Evolutionary conservation across 2,113 vertebrate genomes (phyloP).

Genomic region (Anoura caudifer): DNA sequence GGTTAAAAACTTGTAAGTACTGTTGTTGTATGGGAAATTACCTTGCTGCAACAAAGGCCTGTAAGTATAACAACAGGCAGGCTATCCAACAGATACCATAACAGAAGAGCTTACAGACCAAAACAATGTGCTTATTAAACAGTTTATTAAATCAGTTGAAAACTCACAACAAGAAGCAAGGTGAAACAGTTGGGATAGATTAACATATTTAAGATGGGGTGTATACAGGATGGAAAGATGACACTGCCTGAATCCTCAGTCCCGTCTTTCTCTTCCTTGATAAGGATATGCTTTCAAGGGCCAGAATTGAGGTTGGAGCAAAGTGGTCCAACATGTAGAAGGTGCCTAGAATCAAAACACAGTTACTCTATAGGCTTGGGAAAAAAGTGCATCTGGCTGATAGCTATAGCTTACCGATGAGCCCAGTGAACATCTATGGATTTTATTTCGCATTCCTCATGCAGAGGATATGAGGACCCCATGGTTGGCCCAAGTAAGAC

Average conservation of each 20-base stretch:
- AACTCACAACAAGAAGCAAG: background rate
- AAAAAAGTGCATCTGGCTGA: background rate
- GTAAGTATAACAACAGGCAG: background rate
- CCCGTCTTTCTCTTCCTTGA: background rate
- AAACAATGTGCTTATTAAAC: background rate
- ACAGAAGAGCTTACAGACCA: background rate
- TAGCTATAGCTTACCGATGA: background rate
- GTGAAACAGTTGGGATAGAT: background rate
- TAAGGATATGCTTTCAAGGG: background rate
- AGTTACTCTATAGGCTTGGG: background rate
- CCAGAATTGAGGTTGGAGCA: background rate
- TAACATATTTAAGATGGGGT: background rate
- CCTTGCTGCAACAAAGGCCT: background rate
- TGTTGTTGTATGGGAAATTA: background rate
- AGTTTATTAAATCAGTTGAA: background rate
- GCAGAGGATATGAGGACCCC: background rate
- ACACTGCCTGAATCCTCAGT: background rate
- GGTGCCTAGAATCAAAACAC: background rate
- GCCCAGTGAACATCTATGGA: background rate
- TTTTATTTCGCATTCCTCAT: background rate
- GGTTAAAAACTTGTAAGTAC: constrained; percentile 8
- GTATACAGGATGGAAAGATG: background rate
- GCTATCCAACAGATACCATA: background rate
- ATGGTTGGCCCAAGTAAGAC: background rate
- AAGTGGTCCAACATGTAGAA: background rate